Evolutionary conservation across 2,113 vertebrate genomes (phyloP).

Genomic region (Aramus guarauna): DNA sequence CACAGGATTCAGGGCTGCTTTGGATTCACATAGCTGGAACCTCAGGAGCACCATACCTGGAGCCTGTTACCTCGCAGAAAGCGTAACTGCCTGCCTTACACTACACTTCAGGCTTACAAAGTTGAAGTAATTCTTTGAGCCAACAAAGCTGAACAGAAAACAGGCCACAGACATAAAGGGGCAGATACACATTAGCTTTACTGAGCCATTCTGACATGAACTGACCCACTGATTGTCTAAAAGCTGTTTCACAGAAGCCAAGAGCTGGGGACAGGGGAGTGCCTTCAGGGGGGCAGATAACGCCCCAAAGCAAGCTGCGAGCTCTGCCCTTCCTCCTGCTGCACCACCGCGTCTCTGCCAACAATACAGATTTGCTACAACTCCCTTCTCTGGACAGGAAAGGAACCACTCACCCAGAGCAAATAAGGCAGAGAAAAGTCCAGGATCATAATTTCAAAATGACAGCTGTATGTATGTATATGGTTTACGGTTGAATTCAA

Average conservation of each 20-base stretch:
- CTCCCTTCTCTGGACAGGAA: not conserved
- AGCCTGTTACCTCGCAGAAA: fast-evolving
- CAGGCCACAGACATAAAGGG: not conserved
- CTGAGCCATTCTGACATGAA: not conserved
- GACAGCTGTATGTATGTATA: not conserved
- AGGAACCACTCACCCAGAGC: not conserved
- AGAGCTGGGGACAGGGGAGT: not conserved
- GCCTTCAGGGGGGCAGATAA: not conserved
- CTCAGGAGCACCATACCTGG: not conserved
- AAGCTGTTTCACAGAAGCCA: fast-evolving
- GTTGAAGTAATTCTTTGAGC: not conserved
- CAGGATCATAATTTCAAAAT: not conserved
- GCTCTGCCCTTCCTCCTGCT: not conserved
- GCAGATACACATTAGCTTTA: not conserved
- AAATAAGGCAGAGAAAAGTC: not conserved
- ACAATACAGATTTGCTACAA: not conserved
- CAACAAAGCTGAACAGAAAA: not conserved
- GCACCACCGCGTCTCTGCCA: not conserved
- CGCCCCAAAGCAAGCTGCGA: not conserved
- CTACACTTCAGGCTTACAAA: not conserved
- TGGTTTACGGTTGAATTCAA: too few relatives aligned
- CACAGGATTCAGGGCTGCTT: not conserved
- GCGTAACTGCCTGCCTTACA: not conserved
- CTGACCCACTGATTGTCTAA: fast-evolving
- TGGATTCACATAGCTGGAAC: not conserved